A percentile compares a stretch with the other conserved stretches of the same genome.
These are phyloP conservation scores for Halcyon chelicuti DNA, from an alignment of 2,797 vertebrate genomes.

Conservation along the genomic window DNA sequence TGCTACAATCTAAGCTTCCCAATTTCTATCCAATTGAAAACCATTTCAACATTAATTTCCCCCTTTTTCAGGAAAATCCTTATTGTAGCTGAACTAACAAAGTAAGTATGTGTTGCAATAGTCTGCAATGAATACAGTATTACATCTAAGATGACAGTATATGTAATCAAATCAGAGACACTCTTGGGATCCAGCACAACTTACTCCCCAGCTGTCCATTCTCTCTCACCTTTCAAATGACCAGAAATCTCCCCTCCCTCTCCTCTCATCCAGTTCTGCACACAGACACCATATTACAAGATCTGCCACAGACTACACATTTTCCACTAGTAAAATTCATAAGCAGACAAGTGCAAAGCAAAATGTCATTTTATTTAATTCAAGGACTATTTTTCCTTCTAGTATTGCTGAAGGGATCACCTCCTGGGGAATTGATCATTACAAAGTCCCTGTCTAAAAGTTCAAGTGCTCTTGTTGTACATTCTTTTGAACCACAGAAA, in stretches of 20 bases:
- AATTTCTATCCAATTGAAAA: neutral
- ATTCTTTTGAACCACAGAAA: slow-evolving; percentile 77
- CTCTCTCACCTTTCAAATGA: neutral
- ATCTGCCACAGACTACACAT: neutral
- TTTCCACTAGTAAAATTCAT: neutral
- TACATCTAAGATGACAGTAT: neutral
- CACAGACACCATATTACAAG: neutral
- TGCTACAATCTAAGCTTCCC: neutral
- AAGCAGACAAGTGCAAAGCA: slow-evolving; percentile 67
- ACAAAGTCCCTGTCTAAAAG: slow-evolving; percentile 77
- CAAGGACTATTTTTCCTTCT: slow-evolving; percentile 74
- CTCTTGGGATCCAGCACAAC: neutral
- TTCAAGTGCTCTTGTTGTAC: slow-evolving; percentile 79
- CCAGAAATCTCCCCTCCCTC: neutral
- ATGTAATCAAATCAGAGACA: neutral
- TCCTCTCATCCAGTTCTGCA: neutral
- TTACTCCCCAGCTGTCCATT: neutral
- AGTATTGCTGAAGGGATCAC: slow-evolving; percentile 77
- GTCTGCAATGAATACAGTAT: neutral
- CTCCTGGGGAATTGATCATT: slow-evolving; percentile 72
- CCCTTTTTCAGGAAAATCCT: neutral
- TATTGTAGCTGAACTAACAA: neutral
- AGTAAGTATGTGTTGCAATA: neutral
- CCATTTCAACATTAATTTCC: neutral
- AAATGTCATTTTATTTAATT: slow-evolving; percentile 78